Evolutionary conservation across 2,797 vertebrate species (phyloP), one percentile per base, ranked within the genome.

Genomic region (Fringilla coelebs): DNA sequence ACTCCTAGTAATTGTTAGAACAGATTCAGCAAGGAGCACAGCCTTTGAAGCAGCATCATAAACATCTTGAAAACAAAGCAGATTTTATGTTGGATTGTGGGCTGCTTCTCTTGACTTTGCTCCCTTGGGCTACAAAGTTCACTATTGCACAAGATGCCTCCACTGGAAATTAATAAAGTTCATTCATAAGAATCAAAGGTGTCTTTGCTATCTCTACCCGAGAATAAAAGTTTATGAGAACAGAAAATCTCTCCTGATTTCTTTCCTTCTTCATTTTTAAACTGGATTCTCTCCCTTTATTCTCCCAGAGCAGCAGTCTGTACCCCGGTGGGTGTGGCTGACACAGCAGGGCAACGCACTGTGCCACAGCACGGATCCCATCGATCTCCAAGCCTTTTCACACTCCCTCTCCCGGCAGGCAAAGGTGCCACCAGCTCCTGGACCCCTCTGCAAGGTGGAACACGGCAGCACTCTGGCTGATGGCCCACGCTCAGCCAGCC

Each of bases 21-120:
- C 7, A 45, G 6, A 51, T 2, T 15, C 71, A 54, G 60, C 65
- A 46, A 20, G 9, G 0, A 36, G 9, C 3, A 0, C 1, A 29
- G 46, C 29, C 81, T 54, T 18, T 70, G 74, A 58, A 84, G 51
- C 19, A 68, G 67, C 52, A 36, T 7, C 38, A 28, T 5, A 60
- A 77, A 20, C 17, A 9, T 10, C 45, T 32, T 41, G 29, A 14
- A 62, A 71, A 71, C 19, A 29, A 84, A 92, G 38, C 2, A 10
- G 17, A 7, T 78, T 65, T 88, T 38, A 48, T 17, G 12, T 1
- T 14, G 51, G 34, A 25, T 28, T 41, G 11, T 12, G 40, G 43
- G 45, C n/a, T 79, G 22, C 43, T 57, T 31, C 48, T 52, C 57
- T 36, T 77, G 60, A 75, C 62, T 36, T 61, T 46, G 51, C n/a